A percentile compares a stretch with the other conserved stretches of the same genome.
phyloP scores from a whole-genome alignment of 2,888 invertebrate genomes.

The Incurvaria masculella region DNA sequence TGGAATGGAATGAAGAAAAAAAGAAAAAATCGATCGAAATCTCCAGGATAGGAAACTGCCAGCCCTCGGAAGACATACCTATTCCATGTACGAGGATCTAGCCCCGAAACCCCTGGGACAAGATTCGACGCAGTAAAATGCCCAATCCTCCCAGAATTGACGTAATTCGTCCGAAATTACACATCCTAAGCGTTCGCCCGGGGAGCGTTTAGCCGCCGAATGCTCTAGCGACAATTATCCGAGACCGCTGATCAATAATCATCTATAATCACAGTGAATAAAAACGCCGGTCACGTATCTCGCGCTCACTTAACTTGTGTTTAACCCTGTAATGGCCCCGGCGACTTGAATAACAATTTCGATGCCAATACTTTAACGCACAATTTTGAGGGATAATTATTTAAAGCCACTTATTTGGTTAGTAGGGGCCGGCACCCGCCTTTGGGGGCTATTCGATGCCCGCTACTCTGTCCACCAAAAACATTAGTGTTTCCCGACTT shows the following conservation, averaged over 20 bases:
- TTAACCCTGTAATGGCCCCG: not conserved
- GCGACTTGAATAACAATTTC: not conserved
- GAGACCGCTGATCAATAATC: constrained; percentile 4
- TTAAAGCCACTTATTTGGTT: not conserved
- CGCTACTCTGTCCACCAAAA: too few species aligned
- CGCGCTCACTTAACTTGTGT: not conserved
- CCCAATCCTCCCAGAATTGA: too few species aligned
- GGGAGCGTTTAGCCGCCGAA: not conserved
- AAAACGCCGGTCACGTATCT: constrained; percentile 44
- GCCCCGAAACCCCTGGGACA: too few species aligned
- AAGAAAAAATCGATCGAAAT: too few species aligned
- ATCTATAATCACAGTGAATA: not conserved
- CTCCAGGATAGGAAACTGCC: too few species aligned
- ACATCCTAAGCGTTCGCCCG: not conserved
- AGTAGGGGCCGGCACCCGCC: not conserved
- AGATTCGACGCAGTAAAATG: too few species aligned
- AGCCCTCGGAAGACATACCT: too few species aligned
- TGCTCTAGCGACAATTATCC: constrained; percentile 2
- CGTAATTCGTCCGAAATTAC: not conserved
- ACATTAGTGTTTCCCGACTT: too few species aligned
- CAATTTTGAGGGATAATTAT: not conserved
- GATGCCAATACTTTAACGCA: not conserved
- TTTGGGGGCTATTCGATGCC: too few species aligned
- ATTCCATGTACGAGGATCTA: too few species aligned
- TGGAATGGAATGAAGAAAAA: too few species aligned